Percentiles rank a stretch among this genome's conserved stretches.
These are phyloP conservation scores for Lytechinus variegatus DNA, from an alignment of 35 echinoderm and acorn worm species.

Conservation along the genomic window DNA sequence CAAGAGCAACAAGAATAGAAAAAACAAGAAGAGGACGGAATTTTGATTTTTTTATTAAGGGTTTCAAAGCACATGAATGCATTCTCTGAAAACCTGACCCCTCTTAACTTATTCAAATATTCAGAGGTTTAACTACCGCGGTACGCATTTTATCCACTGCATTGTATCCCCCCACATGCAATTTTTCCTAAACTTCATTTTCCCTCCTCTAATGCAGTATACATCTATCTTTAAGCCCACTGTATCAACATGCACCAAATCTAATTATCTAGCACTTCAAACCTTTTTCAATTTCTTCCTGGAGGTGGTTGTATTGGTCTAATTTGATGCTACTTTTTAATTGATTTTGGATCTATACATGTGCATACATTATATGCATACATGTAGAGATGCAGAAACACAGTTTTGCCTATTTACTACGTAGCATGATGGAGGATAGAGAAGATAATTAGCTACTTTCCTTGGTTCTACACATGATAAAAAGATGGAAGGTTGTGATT, in stretches of 20 bases:
- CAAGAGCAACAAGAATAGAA: too few species aligned
- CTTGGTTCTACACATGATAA: neutral
- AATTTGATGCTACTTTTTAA: neutral
- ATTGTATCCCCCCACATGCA: neutral
- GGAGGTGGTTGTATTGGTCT: neutral
- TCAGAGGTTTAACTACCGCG: too few species aligned
- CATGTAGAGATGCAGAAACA: too few species aligned
- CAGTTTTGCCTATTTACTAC: too few species aligned
- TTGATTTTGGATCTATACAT: neutral
- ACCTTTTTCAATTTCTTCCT: neutral
- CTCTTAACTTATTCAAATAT: too few species aligned
- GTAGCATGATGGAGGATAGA: neutral
- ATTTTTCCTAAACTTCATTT: neutral
- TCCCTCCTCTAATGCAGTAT: neutral
- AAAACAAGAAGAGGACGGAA: too few species aligned
- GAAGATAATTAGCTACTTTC: neutral
- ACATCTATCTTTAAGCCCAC: neutral
- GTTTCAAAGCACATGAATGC: too few species aligned
- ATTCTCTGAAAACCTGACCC: too few species aligned
- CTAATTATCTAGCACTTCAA: neutral
- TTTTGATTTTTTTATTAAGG: too few species aligned
- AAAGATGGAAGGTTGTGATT: neutral
- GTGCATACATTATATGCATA: too few species aligned
- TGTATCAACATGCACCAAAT: neutral
- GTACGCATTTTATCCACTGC: too few species aligned